Conservation (phyloP, 2,888 invertebrate species). For the Panzeria rudis region DNA sequence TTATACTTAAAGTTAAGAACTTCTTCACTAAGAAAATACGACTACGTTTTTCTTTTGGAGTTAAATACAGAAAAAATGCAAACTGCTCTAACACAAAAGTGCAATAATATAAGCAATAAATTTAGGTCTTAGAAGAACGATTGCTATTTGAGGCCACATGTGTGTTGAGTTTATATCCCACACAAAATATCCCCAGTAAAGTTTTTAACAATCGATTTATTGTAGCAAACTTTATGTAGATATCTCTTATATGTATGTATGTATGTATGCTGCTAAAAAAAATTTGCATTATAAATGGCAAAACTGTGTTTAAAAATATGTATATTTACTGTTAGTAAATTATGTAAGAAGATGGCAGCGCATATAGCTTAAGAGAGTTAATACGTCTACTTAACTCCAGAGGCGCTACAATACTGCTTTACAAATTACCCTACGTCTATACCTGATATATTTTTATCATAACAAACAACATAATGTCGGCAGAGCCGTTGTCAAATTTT, state of each 20-base stretch:
- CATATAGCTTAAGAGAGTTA: neutral
- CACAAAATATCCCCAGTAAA: slow-evolving; percentile 5
- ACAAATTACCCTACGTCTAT: too few species aligned
- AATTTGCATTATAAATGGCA: neutral
- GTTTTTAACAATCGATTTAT: slow-evolving; percentile 33
- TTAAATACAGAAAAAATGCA: neutral
- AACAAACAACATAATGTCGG: too few species aligned
- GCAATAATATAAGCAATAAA: slow-evolving; percentile 54
- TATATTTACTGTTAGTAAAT: too few species aligned
- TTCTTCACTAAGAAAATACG: slow-evolving; percentile 8
- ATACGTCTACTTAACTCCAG: too few species aligned
- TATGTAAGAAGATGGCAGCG: too few species aligned
- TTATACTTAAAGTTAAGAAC: slow-evolving; percentile 51
- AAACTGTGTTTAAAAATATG: neutral
- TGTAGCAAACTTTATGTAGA: neutral
- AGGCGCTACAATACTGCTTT: neutral
- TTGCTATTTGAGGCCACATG: slow-evolving; percentile 46
- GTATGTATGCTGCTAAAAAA: neutral
- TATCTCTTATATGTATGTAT: neutral
- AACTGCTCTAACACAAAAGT: slow-evolving; percentile 20
- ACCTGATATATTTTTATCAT: too few species aligned
- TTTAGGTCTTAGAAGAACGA: slow-evolving; percentile 27
- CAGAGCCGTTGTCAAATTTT: too few species aligned
- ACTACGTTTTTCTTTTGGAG: slow-evolving; percentile 6
- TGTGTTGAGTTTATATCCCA: slow-evolving; percentile 25